Conservation (phyloP, 1,140 invertebrate species). For the Hylaeus volcanicus region DNA sequence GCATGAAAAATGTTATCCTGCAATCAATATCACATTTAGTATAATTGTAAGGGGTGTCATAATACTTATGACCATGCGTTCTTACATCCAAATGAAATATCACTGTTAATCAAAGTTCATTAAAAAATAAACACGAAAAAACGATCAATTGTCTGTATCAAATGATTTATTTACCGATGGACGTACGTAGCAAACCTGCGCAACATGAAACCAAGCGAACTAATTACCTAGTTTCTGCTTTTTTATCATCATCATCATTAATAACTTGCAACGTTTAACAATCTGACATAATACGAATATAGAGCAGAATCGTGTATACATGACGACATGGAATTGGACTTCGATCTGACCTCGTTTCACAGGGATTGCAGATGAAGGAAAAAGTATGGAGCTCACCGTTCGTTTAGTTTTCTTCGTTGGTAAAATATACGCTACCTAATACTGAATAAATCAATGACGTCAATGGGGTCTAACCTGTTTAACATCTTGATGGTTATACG, state of each 20-base stretch:
- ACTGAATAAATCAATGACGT: slow-evolving; percentile 29
- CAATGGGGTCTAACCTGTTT: slow-evolving; percentile 10
- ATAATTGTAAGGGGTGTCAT: no score
- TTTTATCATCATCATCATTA: background rate
- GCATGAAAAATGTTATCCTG: no score
- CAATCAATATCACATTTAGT: no score
- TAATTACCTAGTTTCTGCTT: background rate
- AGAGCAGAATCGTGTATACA: background rate
- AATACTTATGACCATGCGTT: no score
- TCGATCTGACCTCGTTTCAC: slow-evolving; percentile 17
- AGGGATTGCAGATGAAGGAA: slow-evolving; percentile 13
- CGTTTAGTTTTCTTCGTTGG: slow-evolving; percentile 37
- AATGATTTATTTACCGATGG: background rate
- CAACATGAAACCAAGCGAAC: background rate
- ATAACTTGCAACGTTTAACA: background rate
- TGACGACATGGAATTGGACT: slow-evolving; percentile 12
- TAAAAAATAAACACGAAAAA: no score
- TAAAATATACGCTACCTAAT: slow-evolving; percentile 11
- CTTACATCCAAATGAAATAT: no score
- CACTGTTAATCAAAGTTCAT: no score
- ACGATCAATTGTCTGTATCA: no score
- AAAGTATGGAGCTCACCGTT: background rate
- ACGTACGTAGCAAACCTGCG: background rate
- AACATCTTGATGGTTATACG: background rate
- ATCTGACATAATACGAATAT: slow-evolving; percentile 1